A percentile compares a stretch with the other conserved stretches of the same genome.
phyloP scores from a whole-genome alignment of 2,797 vertebrate genomes.

The Pagetopsis macropterus region DNA sequence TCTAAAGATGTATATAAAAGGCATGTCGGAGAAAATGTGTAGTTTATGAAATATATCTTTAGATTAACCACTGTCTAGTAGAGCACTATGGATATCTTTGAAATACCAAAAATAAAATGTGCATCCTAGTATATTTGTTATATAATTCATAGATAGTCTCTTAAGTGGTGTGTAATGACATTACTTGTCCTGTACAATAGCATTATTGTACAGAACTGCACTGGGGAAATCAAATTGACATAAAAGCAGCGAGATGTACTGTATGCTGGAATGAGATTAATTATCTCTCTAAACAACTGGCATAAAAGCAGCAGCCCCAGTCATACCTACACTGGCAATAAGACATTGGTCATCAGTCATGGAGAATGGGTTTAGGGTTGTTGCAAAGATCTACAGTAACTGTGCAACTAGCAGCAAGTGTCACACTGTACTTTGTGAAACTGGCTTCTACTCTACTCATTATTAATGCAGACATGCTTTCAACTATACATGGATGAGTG shows the following conservation, averaged over 20 bases:
- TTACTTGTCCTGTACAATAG: constrained; percentile 50
- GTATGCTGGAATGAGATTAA: constrained; percentile 52
- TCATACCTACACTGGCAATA: constrained; percentile 37
- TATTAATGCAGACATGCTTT: constrained; percentile 45
- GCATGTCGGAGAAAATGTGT: too few species aligned
- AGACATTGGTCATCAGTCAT: constrained; percentile 45
- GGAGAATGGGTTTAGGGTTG: neutral
- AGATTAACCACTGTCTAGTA: constrained; percentile 25
- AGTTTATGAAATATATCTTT: constrained; percentile 23
- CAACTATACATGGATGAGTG: constrained; percentile 31
- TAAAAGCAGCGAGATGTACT: constrained; percentile 56
- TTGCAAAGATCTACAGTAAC: constrained; percentile 32
- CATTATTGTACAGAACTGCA: constrained; percentile 51
- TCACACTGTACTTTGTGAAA: constrained; percentile 13
- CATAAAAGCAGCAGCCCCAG: constrained; percentile 10
- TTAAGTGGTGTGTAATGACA: constrained; percentile 61
- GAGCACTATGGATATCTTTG: neutral
- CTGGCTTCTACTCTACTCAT: constrained; percentile 28
- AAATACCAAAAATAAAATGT: constrained; percentile 47
- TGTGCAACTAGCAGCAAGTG: neutral
- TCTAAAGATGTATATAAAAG: neutral
- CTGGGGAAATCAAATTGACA: constrained; percentile 61
- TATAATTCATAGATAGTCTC: constrained; percentile 43
- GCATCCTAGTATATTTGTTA: constrained; percentile 4
- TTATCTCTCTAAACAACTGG: constrained; percentile 53